A percentile compares a stretch with the other conserved stretches of the same genome.
Evolutionary conservation across 2,888 invertebrate species (phyloP).

Genomic region (Agrilus cyanescens): DNA sequence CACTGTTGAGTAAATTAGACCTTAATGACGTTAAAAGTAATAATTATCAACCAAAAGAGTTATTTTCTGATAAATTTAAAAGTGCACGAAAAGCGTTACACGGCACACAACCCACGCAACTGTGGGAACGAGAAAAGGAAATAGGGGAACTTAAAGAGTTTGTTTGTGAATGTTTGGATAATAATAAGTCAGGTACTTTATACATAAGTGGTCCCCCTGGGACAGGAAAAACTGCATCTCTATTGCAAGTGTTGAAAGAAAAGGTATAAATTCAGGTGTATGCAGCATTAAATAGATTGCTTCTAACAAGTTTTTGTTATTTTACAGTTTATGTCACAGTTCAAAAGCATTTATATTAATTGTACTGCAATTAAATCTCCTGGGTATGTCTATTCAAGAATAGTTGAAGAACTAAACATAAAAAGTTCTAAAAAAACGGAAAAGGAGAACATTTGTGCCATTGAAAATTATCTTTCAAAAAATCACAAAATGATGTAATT

Average conservation of each 20-base stretch:
- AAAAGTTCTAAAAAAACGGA: slow-evolving; percentile 46
- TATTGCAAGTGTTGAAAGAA: slow-evolving; percentile 60
- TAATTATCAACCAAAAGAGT: slow-evolving; percentile 12
- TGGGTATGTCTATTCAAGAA: slow-evolving; percentile 63
- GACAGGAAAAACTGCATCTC: slow-evolving; percentile 89
- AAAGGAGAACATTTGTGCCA: slow-evolving; percentile 50
- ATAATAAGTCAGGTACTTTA: slow-evolving; percentile 62
- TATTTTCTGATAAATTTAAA: slow-evolving; percentile 21
- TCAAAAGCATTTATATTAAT: slow-evolving; percentile 63
- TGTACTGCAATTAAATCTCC: slow-evolving; percentile 85
- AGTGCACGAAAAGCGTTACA: slow-evolving; percentile 32
- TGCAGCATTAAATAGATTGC: not conserved
- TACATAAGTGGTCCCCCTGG: slow-evolving; percentile 97
- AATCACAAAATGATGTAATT: slow-evolving; percentile 64
- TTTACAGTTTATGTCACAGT: slow-evolving; percentile 41
- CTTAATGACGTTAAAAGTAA: slow-evolving; percentile 19
- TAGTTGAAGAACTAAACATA: slow-evolving; percentile 59
- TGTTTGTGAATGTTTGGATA: slow-evolving; percentile 51
- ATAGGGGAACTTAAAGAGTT: slow-evolving; percentile 55
- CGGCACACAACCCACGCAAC: slow-evolving; percentile 26
- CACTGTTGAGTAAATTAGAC: slow-evolving; percentile 21
- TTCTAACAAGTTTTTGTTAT: slow-evolving; percentile 2
- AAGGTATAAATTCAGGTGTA: slow-evolving; percentile 37
- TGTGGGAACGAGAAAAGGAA: slow-evolving; percentile 75
- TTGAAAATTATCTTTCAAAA: slow-evolving; percentile 57